Percentiles rank a stretch among this genome's conserved stretches.
Conservation (phyloP, 2,888 invertebrate species). For the Leptarthrus brevirostris region DNA sequence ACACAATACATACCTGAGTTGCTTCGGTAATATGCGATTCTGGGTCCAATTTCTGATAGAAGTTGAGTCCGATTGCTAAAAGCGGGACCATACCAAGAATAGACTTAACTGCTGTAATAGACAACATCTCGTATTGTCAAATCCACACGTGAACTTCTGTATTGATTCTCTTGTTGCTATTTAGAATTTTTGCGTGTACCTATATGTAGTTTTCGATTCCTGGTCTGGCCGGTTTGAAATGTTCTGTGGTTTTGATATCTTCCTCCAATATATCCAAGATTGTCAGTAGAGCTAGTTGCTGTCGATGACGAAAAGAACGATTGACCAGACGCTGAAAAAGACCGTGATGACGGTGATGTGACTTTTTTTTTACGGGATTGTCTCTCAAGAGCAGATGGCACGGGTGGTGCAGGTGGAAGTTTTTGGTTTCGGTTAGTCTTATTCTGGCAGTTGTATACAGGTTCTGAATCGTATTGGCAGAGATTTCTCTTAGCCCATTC, state of each 20-base stretch:
- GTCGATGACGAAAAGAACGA: slow-evolving; percentile 65
- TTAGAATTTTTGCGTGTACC: slow-evolving; percentile 77
- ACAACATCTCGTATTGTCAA: slow-evolving; percentile 68
- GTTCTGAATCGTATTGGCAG: slow-evolving; percentile 58
- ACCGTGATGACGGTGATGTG: slow-evolving; percentile 61
- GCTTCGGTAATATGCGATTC: slow-evolving; percentile 81
- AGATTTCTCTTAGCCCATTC: slow-evolving; percentile 69
- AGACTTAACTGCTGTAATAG: slow-evolving; percentile 74
- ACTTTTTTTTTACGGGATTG: slow-evolving; percentile 56
- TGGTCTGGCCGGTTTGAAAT: slow-evolving; percentile 69
- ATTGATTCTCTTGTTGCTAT: slow-evolving; percentile 68
- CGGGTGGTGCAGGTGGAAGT: slow-evolving; percentile 32
- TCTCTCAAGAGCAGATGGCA: slow-evolving; percentile 31
- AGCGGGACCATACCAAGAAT: slow-evolving; percentile 83
- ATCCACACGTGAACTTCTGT: slow-evolving; percentile 75
- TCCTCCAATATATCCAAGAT: slow-evolving; percentile 69
- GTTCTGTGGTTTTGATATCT: slow-evolving; percentile 67
- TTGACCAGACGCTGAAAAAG: slow-evolving; percentile 63
- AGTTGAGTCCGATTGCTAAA: slow-evolving; percentile 82
- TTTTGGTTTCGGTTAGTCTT: slow-evolving; percentile 10
- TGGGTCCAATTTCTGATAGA: slow-evolving; percentile 83
- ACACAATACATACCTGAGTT: slow-evolving; percentile 72
- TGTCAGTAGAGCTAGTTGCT: slow-evolving; percentile 63
- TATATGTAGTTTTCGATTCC: slow-evolving; percentile 79
- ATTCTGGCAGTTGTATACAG: slow-evolving; percentile 59